These are phyloP conservation scores for Heliconius ethilla DNA, from an alignment of 2,888 invertebrate genomes.

Conservation along the genomic window DNA sequence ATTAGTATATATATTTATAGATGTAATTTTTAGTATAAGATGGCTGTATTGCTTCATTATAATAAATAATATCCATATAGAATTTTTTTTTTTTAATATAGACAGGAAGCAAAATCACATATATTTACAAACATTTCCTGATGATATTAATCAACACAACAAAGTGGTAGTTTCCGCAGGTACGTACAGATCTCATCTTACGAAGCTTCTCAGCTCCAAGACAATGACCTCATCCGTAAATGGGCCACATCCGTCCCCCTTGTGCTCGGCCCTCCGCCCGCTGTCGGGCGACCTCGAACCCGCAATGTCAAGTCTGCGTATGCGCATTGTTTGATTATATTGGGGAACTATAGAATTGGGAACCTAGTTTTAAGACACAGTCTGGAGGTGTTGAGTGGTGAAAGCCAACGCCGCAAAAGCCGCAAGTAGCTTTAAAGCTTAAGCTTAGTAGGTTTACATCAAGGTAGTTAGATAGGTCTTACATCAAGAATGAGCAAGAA, in stretches of 20 bases:
- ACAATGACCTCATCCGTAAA: slow-evolving; percentile 39
- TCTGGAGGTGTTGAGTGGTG: no score
- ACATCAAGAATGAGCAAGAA: no score
- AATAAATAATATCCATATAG: not conserved
- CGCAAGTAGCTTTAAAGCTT: no score
- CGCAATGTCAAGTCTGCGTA: slow-evolving; percentile 34
- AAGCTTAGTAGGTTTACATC: no score
- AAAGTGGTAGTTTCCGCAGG: slow-evolving; percentile 13
- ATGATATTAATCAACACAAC: not conserved
- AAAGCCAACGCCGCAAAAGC: no score
- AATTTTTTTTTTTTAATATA: no score
- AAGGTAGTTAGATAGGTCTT: no score
- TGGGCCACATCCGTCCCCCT: slow-evolving; percentile 18
- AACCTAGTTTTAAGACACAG: no score
- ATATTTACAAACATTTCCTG: slow-evolving; percentile 1
- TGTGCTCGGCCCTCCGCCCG: slow-evolving; percentile 14
- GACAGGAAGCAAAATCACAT: not conserved
- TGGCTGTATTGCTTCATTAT: no score
- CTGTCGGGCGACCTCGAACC: not conserved
- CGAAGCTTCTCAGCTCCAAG: not conserved
- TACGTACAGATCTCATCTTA: not conserved
- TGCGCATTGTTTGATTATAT: not conserved
- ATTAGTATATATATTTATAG: not conserved
- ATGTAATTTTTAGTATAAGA: no score
- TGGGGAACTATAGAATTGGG: no score